phyloP scores from a whole-genome alignment of 2,888 invertebrate species.

The Hirtodrosophila cameraria region DNA sequence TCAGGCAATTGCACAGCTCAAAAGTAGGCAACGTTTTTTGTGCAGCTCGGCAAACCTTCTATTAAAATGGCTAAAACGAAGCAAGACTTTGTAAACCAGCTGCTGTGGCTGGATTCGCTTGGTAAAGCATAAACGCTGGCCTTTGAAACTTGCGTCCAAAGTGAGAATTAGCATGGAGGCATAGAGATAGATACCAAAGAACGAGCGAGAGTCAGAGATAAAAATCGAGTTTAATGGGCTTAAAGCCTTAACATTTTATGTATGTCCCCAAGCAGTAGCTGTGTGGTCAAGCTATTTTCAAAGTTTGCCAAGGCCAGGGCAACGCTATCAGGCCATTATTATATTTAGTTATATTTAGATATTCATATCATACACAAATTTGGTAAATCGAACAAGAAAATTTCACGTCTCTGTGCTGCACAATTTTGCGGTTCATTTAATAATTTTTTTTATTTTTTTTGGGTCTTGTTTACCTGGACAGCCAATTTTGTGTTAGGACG shows the following conservation, averaged over 20 bases:
- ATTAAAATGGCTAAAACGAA: conserved; percentile 2
- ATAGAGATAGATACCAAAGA: background rate
- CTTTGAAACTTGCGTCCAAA: conserved; percentile 52
- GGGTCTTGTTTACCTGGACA: conserved; percentile 72
- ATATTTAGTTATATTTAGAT: background rate
- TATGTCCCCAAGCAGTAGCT: conserved; percentile 6
- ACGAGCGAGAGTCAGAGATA: conserved; percentile 12
- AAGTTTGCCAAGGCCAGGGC: conserved; percentile 40
- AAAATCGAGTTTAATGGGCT: conserved; percentile 42
- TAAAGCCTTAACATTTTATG: conserved; percentile 26
- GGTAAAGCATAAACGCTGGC: conserved; percentile 41
- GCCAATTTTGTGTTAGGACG: conserved; percentile 41
- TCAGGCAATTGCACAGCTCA: conserved; percentile 47
- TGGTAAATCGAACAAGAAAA: too few species aligned
- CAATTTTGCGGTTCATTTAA: conserved; percentile 80
- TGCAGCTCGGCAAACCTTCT: conserved; percentile 34
- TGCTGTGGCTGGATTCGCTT: conserved; percentile 58
- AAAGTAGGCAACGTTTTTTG: conserved; percentile 59
- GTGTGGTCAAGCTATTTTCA: conserved; percentile 16
- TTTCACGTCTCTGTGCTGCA: conserved; percentile 56
- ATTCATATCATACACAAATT: too few species aligned
- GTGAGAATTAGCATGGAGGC: conserved; percentile 47
- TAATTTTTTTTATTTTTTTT: too few species aligned
- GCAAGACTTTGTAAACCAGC: conserved; percentile 8
- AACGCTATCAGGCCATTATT: conserved; percentile 5